Conservation (phyloP, 2,797 vertebrate genomes). For the Strix occidentalis region DNA sequence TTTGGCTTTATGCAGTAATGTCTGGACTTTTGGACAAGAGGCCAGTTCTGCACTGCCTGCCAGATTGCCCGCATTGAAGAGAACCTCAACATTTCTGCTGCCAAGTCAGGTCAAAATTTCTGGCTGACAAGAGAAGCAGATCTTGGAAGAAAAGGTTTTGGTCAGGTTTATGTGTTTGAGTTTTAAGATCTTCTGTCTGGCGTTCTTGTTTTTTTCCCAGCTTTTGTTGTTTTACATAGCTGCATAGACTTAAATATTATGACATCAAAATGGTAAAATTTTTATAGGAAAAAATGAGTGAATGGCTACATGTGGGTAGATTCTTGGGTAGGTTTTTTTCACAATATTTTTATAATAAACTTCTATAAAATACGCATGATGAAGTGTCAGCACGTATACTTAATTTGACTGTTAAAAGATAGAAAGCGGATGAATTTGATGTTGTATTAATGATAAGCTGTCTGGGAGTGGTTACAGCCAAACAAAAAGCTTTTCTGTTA, state of each 20-base stretch:
- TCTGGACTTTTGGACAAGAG: background rate
- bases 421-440: background rate
- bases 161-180: background rate
- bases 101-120: background rate
- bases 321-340: background rate
- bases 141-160: background rate
- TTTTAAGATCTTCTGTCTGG: background rate
- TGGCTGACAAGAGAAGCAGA: background rate
- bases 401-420: background rate
- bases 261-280: background rate
- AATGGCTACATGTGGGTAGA: background rate
- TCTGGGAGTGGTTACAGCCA: background rate
- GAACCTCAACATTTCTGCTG: background rate
- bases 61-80: background rate
- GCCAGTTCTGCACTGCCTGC: background rate
- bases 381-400: background rate
- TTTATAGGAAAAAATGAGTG: background rate
- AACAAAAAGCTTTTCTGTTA: background rate
- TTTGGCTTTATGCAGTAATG: background rate
- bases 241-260: background rate
- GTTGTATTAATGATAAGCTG: background rate
- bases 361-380: background rate
- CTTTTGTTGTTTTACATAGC: background rate
- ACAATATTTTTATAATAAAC: background rate
- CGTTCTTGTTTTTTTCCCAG: background rate